Evolutionary conservation across 1,140 invertebrate species (phyloP), one percentile per base, ranked within the genome.

Genomic region (Camponotus pennsylvanicus): DNA sequence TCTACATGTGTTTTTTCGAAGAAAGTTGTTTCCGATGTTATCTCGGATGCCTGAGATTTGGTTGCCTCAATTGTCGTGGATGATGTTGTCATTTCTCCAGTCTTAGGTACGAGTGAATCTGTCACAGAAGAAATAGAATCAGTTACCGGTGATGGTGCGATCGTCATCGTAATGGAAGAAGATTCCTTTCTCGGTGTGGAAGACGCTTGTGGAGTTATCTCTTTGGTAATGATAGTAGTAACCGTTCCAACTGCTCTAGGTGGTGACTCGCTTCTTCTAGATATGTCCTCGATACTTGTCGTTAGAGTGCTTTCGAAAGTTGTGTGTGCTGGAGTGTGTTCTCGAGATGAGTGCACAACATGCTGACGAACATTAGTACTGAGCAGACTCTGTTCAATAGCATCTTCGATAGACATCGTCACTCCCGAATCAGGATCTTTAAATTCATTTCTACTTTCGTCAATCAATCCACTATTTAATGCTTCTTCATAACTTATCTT

Each of bases 351-450:
- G 11, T 66, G 34, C 18, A 27, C 21, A 13, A 67, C 13, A 7
- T 27, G 18, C 21, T 66, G 42, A 5, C 8, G 8, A 67, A 18
- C 27, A 15, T 91, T 34, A 32, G 49, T 18, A 21, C 96, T 95
- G 85, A 97, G 90, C 52, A 97, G 93, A 9, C 96, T 97, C 93
- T 97, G 96, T 87, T 97, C 96, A 61, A 99, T 96, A 0, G 98
- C 98, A 94, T 98, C 97, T 92, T 98, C 97, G 66, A 99, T 97
- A 1, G 97, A 96, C 89, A 98, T 96, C 8, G 97, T 96, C 91
- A 97, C 96, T 37, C 97, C 97, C 32, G 97, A 98, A 78, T 96
- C 96, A 6, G 97, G 97, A 94, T 99, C 97, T 59, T 96, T 97
- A 93, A 98, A 99, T 1, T 97, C 97, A 92, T 97, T 97, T 57